phyloP scores from a whole-genome alignment of 1,140 invertebrate genomes.

The Andrena cerasifolii region DNA sequence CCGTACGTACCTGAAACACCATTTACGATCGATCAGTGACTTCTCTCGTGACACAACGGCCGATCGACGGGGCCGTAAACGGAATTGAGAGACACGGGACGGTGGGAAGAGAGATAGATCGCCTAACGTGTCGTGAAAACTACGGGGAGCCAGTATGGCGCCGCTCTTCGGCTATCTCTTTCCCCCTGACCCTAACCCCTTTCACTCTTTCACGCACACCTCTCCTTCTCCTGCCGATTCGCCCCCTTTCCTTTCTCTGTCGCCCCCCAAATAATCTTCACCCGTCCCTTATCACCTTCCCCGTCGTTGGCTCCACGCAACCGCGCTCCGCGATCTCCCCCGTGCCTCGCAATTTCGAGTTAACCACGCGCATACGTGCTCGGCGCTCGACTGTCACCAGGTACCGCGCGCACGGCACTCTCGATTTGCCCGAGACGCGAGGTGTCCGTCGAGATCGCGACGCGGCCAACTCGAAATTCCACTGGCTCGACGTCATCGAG shows the following conservation, averaged over 20 bases:
- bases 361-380: slow-evolving; percentile 27
- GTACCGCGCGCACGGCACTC: slow-evolving; percentile 20
- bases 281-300: slow-evolving; percentile 10
- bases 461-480: slow-evolving; percentile 1
- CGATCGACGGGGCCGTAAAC: slow-evolving; percentile 55
- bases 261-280: slow-evolving; percentile 5
- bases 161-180: slow-evolving; percentile 62
- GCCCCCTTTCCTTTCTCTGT: neutral
- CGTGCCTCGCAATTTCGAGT: slow-evolving; percentile 20
- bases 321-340: neutral
- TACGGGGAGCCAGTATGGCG: slow-evolving; percentile 73
- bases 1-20: slow-evolving; percentile 51
- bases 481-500: neutral
- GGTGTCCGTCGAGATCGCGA: neutral
- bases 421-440: slow-evolving; percentile 7
- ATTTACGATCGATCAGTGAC: slow-evolving; percentile 63
- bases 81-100: neutral
- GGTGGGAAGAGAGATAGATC: slow-evolving; percentile 3
- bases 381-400: slow-evolving; percentile 30
- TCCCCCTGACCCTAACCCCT: slow-evolving; percentile 59
- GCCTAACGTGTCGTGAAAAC: slow-evolving; percentile 61
- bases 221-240: neutral
- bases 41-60: slow-evolving; percentile 44
- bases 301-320: slow-evolving; percentile 5
- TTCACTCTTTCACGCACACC: slow-evolving; percentile 60